phyloP scores from a whole-genome alignment of 2,888 invertebrate species.

The Lasioglossum malachurum region DNA sequence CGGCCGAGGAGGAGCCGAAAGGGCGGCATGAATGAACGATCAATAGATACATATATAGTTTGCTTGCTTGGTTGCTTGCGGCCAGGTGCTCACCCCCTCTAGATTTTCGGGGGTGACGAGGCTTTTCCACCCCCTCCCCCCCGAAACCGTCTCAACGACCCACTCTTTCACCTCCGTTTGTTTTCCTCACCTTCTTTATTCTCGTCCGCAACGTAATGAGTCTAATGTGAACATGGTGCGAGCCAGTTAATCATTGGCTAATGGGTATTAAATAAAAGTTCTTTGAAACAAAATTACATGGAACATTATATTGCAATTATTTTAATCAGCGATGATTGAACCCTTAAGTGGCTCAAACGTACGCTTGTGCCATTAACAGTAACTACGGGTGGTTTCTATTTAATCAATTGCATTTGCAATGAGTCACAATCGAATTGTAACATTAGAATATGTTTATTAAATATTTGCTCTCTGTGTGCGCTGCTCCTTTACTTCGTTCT shows the following conservation, averaged over 20 bases:
- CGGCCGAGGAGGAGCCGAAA: slow-evolving; percentile 73
- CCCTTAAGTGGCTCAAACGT: background rate
- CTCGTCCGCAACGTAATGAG: background rate
- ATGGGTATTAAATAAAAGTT: background rate
- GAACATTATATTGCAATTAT: background rate
- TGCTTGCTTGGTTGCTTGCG: slow-evolving; percentile 48
- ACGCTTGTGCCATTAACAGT: background rate
- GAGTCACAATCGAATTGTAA: too few relatives aligned
- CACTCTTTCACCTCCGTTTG: background rate
- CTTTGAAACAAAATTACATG: background rate
- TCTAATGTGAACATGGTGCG: background rate
- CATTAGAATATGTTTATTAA: too few relatives aligned
- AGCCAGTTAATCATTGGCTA: background rate
- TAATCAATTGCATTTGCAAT: too few relatives aligned
- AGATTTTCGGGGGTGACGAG: slow-evolving; percentile 31
- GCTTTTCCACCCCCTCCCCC: background rate
- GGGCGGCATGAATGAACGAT: slow-evolving; percentile 84
- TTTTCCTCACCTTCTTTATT: background rate
- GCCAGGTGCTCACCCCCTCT: slow-evolving; percentile 57
- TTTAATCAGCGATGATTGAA: background rate
- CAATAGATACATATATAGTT: slow-evolving; percentile 84
- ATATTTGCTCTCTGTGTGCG: too few relatives aligned
- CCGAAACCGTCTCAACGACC: background rate
- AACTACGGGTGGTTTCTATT: background rate
- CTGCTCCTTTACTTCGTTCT: too few relatives aligned